A percentile compares a stretch with the other conserved stretches of the same genome.
These are phyloP conservation scores for Euproctis similis DNA, from an alignment of 2,888 invertebrate genomes.

Conservation along the genomic window DNA sequence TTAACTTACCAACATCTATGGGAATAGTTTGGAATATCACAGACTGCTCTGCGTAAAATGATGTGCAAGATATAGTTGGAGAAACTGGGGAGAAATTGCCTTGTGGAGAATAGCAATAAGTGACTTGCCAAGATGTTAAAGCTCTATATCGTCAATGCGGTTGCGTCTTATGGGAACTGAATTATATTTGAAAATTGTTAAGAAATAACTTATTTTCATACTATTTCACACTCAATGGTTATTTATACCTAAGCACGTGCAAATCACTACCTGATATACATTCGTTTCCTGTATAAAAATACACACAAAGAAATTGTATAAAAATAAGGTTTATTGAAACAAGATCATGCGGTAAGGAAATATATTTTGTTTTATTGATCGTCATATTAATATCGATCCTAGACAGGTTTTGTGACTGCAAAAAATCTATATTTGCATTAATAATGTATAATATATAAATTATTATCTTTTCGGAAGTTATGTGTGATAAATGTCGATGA, in stretches of 20 bases:
- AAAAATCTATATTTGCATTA: too few species aligned
- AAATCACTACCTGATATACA: too few species aligned
- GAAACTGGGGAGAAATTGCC: slow-evolving; percentile 62
- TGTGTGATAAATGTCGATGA: too few species aligned
- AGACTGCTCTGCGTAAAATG: slow-evolving; percentile 51
- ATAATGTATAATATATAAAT: too few species aligned
- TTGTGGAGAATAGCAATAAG: slow-evolving; percentile 61
- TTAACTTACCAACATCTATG: slow-evolving; percentile 50
- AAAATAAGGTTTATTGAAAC: too few species aligned
- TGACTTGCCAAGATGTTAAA: slow-evolving; percentile 49
- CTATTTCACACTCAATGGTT: slow-evolving; percentile 27
- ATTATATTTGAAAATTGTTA: slow-evolving; percentile 58
- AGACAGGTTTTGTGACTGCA: too few species aligned
- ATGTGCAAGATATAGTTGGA: slow-evolving; percentile 61
- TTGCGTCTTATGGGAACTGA: slow-evolving; percentile 62
- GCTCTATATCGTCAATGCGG: slow-evolving; percentile 55
- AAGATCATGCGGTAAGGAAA: too few species aligned
- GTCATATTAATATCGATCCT: too few species aligned
- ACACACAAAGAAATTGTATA: too few species aligned
- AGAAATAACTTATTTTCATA: slow-evolving; percentile 35
- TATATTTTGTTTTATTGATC: too few species aligned
- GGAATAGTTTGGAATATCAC: slow-evolving; percentile 37
- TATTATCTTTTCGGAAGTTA: too few species aligned
- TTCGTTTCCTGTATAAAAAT: slow-evolving; percentile 9
- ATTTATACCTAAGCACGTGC: too few species aligned